Evolutionary conservation across 1,140 invertebrate species (phyloP).

Genomic region (Bicyclus anynana): DNA sequence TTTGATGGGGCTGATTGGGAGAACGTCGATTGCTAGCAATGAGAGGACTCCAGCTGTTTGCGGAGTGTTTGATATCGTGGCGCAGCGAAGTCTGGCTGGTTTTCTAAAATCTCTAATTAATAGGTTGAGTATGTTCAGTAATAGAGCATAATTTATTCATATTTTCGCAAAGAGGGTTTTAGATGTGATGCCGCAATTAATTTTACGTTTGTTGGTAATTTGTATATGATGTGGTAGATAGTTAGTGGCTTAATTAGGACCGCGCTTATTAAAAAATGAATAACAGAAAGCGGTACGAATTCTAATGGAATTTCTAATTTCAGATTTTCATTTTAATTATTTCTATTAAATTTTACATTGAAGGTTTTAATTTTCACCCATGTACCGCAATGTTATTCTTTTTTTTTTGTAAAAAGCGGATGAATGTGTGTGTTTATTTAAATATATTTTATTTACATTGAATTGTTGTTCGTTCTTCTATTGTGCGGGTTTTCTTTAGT

Average conservation of each 20-base stretch:
- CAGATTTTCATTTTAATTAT: too few species aligned
- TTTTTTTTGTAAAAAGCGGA: too few species aligned
- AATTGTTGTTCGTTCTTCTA: too few species aligned
- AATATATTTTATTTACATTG: too few species aligned
- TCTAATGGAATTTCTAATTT: not conserved
- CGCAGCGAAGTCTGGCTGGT: conserved; percentile 16
- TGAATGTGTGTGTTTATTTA: too few species aligned
- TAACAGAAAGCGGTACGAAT: not conserved
- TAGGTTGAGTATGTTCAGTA: conserved; percentile 14
- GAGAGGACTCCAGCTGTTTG: conserved; percentile 17
- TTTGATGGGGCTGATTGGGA: conserved; percentile 72
- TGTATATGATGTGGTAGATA: not conserved
- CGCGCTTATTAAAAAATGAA: not conserved
- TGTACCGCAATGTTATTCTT: too few species aligned
- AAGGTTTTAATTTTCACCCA: too few species aligned
- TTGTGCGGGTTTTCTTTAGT: too few species aligned
- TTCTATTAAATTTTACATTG: too few species aligned
- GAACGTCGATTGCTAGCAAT: conserved; percentile 48
- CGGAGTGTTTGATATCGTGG: conserved; percentile 17
- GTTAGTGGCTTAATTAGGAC: not conserved
- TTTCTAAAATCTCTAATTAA: conserved; percentile 17
- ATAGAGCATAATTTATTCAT: conserved; percentile 19
- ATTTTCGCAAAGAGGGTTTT: conserved; percentile 7
- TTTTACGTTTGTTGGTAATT: conserved; percentile 11
- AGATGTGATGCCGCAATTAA: conserved; percentile 9